These are phyloP conservation scores for Eucera pruinosa DNA, from an alignment of 2,888 invertebrate genomes.

Conservation along the genomic window DNA sequence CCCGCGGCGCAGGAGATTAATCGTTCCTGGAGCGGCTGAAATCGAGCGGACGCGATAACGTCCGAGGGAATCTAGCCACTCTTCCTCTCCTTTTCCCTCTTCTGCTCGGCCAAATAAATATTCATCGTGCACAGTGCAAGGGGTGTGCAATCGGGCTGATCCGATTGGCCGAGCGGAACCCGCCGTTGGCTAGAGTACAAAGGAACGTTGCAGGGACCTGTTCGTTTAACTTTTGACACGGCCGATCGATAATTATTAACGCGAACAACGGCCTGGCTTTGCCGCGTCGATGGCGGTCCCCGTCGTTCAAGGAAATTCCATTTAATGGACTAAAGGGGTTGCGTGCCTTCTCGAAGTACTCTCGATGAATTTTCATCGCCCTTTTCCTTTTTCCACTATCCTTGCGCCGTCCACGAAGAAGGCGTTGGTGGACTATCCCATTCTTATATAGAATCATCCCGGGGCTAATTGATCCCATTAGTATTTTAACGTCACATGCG, in stretches of 20 bases:
- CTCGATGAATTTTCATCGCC: not conserved
- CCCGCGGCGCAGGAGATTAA: conserved; percentile 25
- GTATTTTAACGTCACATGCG: too few relatives aligned
- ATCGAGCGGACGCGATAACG: conserved; percentile 26
- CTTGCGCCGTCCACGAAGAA: too few relatives aligned
- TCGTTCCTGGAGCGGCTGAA: conserved; percentile 24
- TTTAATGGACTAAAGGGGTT: conserved; percentile 21
- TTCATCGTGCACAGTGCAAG: conserved; percentile 32
- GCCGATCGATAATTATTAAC: conserved; percentile 57
- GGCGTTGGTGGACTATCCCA: too few relatives aligned
- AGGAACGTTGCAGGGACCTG: conserved; percentile 20
- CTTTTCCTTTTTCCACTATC: too few relatives aligned
- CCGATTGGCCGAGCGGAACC: conserved; percentile 39
- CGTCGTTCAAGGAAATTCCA: conserved; percentile 25
- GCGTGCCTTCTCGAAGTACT: not conserved
- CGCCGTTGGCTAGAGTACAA: conserved; percentile 8
- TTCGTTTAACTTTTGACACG: conserved; percentile 54
- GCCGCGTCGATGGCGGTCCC: conserved; percentile 9
- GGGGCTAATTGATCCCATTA: too few relatives aligned
- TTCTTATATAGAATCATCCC: too few relatives aligned
- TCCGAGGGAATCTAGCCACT: not conserved
- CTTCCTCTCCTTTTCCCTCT: not conserved
- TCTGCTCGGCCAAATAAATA: conserved; percentile 39
- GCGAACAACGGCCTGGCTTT: conserved; percentile 37
- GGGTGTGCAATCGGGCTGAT: conserved; percentile 30